Percentiles rank a stretch among this genome's conserved stretches.
Evolutionary conservation across 2,888 invertebrate genomes (phyloP).

Genomic region (Apodemia duryi): DNA sequence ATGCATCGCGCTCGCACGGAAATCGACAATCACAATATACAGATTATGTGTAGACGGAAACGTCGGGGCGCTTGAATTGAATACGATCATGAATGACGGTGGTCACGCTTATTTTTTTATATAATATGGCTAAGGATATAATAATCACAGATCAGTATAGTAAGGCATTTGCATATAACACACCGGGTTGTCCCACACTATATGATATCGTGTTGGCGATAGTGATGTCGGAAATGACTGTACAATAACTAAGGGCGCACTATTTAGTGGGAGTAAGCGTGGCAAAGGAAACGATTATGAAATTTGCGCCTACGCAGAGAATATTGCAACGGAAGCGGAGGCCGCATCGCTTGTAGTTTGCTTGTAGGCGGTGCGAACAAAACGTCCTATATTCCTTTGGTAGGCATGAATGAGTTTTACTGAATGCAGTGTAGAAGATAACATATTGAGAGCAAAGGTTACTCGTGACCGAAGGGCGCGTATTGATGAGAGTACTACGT

Average conservation of each 20-base stretch:
- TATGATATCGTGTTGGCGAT: background rate
- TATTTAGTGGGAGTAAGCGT: slow-evolving; percentile 52
- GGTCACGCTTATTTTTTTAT: slow-evolving; percentile 37
- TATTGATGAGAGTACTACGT: slow-evolving; percentile 41
- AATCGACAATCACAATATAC: slow-evolving; percentile 42
- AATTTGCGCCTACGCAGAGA: slow-evolving; percentile 57
- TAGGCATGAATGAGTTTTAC: slow-evolving; percentile 35
- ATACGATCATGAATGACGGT: slow-evolving; percentile 45
- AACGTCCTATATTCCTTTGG: slow-evolving; percentile 31
- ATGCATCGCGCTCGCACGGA: slow-evolving; percentile 36
- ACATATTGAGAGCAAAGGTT: slow-evolving; percentile 46
- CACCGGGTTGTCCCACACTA: slow-evolving; percentile 42
- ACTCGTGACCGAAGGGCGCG: slow-evolving; percentile 25
- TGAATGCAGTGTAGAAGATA: slow-evolving; percentile 40
- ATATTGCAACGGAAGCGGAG: slow-evolving; percentile 59
- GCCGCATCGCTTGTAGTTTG: slow-evolving; percentile 43
- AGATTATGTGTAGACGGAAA: slow-evolving; percentile 45
- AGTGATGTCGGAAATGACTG: background rate
- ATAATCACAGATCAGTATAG: slow-evolving; percentile 50
- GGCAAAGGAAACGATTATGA: slow-evolving; percentile 67
- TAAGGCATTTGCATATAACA: slow-evolving; percentile 34
- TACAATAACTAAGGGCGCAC: slow-evolving; percentile 30
- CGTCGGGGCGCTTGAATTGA: slow-evolving; percentile 35
- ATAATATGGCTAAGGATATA: slow-evolving; percentile 43
- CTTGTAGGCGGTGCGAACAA: slow-evolving; percentile 46